Base-by-base conservation (phyloP, 92 coral and sea anemone genomes). In the Palythoa caribaeorum region DNA sequence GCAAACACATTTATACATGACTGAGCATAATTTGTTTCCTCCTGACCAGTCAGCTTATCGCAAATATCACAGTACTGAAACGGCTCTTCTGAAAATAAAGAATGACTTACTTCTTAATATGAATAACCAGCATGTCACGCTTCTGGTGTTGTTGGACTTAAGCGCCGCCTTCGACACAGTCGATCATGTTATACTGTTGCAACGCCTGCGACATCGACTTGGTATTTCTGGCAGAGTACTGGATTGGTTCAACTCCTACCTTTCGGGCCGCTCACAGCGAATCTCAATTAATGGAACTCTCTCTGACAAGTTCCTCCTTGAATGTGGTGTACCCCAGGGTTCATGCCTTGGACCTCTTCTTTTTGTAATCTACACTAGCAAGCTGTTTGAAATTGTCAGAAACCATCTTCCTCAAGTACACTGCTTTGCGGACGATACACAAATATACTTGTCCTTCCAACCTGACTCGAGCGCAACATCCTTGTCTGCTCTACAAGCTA, bases 1-100 rank as follows among this genome's bases (percentile, higher is more conserved):
- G 40, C 88, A 85, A 85, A 85, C 77, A 36, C 48, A 10, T 36
- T 21, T 36, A 35, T 78, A 52, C 54, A 48, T 85, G 53, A 57
- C 52, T 13, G 39, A 35, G 35, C 66, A 74, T 59, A 39, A 74
- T 51, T 74, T 85, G 51, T 74, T 84, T 73, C n/a, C n/a, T n/a
- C n/a, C n/a, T n/a, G n/a, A n/a, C 89, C 89, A 85, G 63, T 85
- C 89, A 20, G 88, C 88, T n/a, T 85, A 85, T 73, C 81, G 88
- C 16, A 84, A 47, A 44, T 36, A 44, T 44, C 79, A 84, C 38
- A 84, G 88, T 40, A 84, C 88, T 38, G 81, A 85, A 36, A 85
- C 88, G 44, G 75, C 89, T 44, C 78, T 85, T 40, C 83, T 85
- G 68, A 76, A 80, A 72, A 62, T 71, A 57, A 60, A 78, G 80